These are phyloP conservation scores for Atractosteus spatula DNA, from an alignment of 2,113 vertebrate genomes.

Conservation along the genomic window DNA sequence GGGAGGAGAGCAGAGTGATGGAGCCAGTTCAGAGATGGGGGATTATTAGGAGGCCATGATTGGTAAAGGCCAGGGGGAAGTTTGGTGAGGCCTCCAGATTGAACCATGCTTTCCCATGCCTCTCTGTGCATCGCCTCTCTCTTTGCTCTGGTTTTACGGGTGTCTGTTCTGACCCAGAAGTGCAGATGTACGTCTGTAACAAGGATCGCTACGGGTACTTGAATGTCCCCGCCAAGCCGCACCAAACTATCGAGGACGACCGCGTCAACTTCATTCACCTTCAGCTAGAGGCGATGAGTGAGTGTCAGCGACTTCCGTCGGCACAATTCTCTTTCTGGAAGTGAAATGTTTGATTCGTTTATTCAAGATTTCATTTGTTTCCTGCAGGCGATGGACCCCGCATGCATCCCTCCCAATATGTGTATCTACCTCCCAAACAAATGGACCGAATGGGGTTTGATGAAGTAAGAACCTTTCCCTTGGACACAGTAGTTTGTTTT, in stretches of 20 bases:
- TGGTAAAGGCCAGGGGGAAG: no score
- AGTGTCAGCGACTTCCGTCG: constrained; percentile 27
- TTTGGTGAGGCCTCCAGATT: no score
- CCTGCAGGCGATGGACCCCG: constrained; percentile 80
- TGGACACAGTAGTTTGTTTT: neutral
- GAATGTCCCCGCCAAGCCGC: constrained; percentile 81
- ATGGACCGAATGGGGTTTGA: constrained; percentile 89
- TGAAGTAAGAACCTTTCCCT: constrained; percentile 66
- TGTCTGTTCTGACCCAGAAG: constrained; percentile 54
- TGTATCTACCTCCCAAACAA: constrained; percentile 70
- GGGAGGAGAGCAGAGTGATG: no score
- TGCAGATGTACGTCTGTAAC: constrained; percentile 81
- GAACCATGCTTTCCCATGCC: neutral
- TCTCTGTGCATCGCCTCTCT: neutral
- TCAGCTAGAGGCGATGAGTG: constrained; percentile 83
- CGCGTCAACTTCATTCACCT: constrained; percentile 86
- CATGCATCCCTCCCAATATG: constrained; percentile 76
- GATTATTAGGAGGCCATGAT: no score
- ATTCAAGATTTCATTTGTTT: constrained; percentile 14
- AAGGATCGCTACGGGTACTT: constrained; percentile 84
- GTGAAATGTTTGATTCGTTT: neutral
- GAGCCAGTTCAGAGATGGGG: no score
- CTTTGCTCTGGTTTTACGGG: neutral
- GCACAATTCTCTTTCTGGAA: neutral
- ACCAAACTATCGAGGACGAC: constrained; percentile 82